Evolutionary conservation across 1,140 invertebrate genomes (phyloP).

Genomic region (Drosophila kohkoa): DNA sequence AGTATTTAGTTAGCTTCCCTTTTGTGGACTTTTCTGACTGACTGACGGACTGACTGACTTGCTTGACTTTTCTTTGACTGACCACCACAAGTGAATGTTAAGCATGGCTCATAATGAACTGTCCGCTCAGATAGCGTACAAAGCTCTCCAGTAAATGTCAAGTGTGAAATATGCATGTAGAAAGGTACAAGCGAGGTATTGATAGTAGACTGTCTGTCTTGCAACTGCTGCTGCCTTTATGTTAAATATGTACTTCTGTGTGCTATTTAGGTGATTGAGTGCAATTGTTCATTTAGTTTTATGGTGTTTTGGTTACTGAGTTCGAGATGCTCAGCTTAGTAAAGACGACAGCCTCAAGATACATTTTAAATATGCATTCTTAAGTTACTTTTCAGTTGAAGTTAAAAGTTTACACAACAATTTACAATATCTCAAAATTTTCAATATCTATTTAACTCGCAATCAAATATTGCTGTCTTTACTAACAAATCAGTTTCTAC

Average conservation of each 20-base stretch:
- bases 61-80: not conserved
- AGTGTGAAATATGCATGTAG: slow-evolving; percentile 37
- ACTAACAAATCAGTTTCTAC: slow-evolving; percentile 35
- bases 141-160: slow-evolving; percentile 36
- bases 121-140: slow-evolving; percentile 41
- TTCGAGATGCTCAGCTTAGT: slow-evolving; percentile 1
- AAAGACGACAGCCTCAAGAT: not conserved
- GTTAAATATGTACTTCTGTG: slow-evolving; percentile 27
- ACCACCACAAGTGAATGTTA: slow-evolving; percentile 47
- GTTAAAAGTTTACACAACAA: too few relatives aligned
- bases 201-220: slow-evolving; percentile 2
- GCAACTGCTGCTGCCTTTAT: not conserved
- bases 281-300: slow-evolving; percentile 30
- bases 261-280: slow-evolving; percentile 38
- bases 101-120: slow-evolving; percentile 47
- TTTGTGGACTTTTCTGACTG: not conserved
- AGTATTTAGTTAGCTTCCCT: slow-evolving; percentile 63
- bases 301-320: not conserved
- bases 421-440: too few relatives aligned
- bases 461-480: too few relatives aligned
- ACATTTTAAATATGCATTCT: not conserved
- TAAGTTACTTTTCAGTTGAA: not conserved
- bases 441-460: too few relatives aligned
- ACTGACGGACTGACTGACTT: too few relatives aligned
- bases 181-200: slow-evolving; percentile 39